Conservation (phyloP, 2,888 invertebrate species). For the Dendrolimus houi region DNA sequence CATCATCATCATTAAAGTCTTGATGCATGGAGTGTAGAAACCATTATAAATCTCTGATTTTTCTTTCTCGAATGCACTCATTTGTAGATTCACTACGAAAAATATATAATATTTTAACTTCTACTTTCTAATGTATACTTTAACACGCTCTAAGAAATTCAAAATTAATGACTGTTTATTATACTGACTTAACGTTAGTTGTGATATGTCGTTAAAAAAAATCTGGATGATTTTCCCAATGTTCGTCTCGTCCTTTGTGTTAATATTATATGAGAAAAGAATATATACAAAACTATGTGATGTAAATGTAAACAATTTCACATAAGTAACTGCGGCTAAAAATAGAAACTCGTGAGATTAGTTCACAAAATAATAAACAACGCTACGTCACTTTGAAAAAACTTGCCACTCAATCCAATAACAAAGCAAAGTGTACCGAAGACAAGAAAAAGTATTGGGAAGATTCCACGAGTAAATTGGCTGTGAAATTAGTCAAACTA, state of each 20-base stretch:
- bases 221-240: not conserved
- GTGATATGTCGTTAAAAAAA: not conserved
- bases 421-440: not conserved
- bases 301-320: not conserved
- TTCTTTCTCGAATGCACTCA: conserved; percentile 1
- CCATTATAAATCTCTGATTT: not conserved
- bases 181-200: not conserved
- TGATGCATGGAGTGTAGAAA: not conserved
- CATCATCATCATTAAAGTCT: not conserved
- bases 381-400: not conserved
- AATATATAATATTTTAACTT: conserved; percentile 12
- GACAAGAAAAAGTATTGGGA: not conserved
- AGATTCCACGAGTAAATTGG: not conserved
- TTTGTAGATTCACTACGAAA: conserved; percentile 10
- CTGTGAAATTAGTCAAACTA: not conserved
- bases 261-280: not conserved
- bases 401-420: not conserved
- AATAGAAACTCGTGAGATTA: not conserved
- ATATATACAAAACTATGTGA: no score
- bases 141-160: conserved; percentile 9
- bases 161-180: not conserved
- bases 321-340: not conserved
- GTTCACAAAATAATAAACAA: not conserved
- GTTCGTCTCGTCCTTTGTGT: not conserved
- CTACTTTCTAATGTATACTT: conserved; percentile 22